phyloP scores from a whole-genome alignment of 2,797 vertebrate species.

The Caiman crocodilus region DNA sequence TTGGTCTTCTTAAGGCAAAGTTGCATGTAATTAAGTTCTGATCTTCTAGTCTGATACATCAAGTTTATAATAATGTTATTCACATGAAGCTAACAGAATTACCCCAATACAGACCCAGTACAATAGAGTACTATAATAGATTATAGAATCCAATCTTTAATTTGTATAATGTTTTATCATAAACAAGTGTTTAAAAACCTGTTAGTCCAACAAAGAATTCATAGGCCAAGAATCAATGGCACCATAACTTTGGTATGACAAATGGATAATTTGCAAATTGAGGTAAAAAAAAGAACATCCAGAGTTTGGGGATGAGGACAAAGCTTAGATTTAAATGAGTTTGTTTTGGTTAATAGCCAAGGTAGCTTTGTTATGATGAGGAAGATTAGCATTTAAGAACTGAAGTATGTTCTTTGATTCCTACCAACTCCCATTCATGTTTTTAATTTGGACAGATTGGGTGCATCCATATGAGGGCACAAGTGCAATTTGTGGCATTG shows the following conservation, averaged over 20 bases:
- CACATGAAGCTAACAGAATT: background rate
- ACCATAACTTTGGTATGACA: background rate
- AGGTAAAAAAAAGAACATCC: background rate
- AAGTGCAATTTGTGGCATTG: conserved; percentile 1
- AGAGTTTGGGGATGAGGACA: background rate
- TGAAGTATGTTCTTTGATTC: conserved; percentile 5
- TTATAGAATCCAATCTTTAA: background rate
- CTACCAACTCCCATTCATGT: background rate
- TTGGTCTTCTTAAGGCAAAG: background rate
- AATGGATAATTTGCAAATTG: background rate
- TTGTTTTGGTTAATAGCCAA: background rate
- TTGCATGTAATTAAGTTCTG: background rate
- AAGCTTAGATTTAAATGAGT: background rate
- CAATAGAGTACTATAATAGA: background rate
- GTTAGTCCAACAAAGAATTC: background rate
- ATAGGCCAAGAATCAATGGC: background rate
- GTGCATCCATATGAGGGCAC: background rate
- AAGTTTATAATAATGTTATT: background rate
- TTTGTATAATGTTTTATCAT: background rate
- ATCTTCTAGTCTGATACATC: background rate
- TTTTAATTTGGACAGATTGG: background rate
- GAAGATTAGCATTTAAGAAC: background rate
- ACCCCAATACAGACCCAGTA: background rate
- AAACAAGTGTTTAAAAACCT: background rate
- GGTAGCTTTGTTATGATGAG: background rate